Evolutionary conservation across 30 jellyfish, hydroid and myxozoan species (phyloP), one percentile per base, ranked within the genome.

Genomic region (Aurelia coerulea): DNA sequence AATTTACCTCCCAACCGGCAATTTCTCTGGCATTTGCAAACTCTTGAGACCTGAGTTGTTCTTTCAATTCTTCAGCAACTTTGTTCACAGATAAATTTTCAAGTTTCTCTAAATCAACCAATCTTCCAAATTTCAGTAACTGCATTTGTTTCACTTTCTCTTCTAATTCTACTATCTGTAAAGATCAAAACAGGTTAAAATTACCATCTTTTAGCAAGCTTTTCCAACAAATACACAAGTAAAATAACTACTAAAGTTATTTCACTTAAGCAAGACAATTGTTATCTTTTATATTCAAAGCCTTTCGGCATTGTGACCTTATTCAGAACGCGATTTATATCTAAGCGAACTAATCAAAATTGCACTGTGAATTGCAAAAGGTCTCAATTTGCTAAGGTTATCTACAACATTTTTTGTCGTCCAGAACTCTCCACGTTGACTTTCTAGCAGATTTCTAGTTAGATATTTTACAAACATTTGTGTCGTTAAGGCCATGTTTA

Each of bases 31-130:
- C 95, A 76, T 74, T 73, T 35, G 91, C 76, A 65, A 76, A 59
- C 64, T 95, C 97, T 68, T 89, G 95, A 23, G 86, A 49, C 73
- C 97, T 73, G 74, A 95, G 90, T 50, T 89, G 92, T 73, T 95
- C 99, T 68, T 95, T 95, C 68, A 95, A 54, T 87, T 95, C 99
- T 70, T 95, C 99, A 0, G 99, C 99, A 2, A 83, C 93, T 56
- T 96, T 82, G 68, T 95, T 95, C 11, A 95, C 97, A 1, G 99
- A 90, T 12, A 95, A 95, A 10, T 96, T 89, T 68, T 95, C 99
- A 9, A 95, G 88, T 65, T 95, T 95, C 67, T 90, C 97, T 63
- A 95, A 76, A 73, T 95, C 97, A 16, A 95, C 96, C 52, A 95
- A 73, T 50, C 97, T 65, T 5, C 99, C 99, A 71, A 95, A 95